Percentiles rank a stretch among this genome's conserved stretches.
phyloP scores from a whole-genome alignment of 1,140 invertebrate genomes.

The Eriosoma lanigerum region DNA sequence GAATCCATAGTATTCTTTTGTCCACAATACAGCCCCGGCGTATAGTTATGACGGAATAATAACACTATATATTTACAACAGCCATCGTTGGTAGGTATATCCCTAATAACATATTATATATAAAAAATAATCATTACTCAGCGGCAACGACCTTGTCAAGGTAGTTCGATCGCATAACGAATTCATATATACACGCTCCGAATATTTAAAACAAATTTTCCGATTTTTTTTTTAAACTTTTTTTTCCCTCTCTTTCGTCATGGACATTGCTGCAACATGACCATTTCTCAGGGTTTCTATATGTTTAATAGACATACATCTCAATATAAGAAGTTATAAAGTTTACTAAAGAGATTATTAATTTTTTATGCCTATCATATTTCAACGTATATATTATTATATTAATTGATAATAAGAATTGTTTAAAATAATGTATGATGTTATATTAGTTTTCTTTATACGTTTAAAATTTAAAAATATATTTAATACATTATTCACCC shows the following conservation, averaged over 20 bases:
- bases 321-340: no score
- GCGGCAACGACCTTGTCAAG: conserved; percentile 50
- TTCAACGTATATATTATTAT: no score
- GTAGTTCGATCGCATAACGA: conserved; percentile 45
- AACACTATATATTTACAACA: conserved; percentile 7
- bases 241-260: no score
- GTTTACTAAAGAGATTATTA: no score
- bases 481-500: no score
- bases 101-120: conserved; percentile 34
- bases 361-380: no score
- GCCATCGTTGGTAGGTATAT: conserved; percentile 4
- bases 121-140: conserved; percentile 12
- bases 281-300: no score
- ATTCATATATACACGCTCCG: conserved; percentile 23
- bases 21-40: neutral
- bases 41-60: conserved; percentile 39
- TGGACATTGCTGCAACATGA: no score
- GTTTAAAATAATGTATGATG: no score
- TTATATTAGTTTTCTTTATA: no score
- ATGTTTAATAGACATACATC: neutral
- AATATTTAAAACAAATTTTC: neutral
- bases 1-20: conserved; percentile 45
- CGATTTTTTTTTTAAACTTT: neutral
- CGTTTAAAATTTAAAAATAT: no score
- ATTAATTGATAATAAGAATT: no score